phyloP scores from a whole-genome alignment of 2,113 vertebrate species.

The Grammomys dolichurus region DNA sequence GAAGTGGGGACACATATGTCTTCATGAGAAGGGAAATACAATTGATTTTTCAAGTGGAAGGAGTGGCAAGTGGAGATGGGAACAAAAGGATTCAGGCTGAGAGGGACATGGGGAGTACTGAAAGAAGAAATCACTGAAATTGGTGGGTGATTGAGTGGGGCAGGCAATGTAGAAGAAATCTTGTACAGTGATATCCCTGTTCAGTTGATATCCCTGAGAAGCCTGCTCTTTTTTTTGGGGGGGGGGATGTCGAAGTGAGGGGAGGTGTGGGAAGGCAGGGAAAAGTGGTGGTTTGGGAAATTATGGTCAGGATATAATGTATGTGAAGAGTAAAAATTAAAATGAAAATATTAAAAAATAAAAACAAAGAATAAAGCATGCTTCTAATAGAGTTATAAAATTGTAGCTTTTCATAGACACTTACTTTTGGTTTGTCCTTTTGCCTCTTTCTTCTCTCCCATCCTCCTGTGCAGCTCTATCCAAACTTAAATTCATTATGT shows the following conservation, averaged over 20 bases:
- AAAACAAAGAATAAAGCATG: neutral
- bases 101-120: neutral
- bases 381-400: neutral
- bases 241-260: neutral
- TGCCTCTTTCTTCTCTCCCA: neutral
- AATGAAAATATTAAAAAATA: neutral
- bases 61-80: neutral
- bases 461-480: too few relatives aligned
- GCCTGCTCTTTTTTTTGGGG: neutral
- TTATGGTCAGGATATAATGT: neutral
- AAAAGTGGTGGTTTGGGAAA: neutral
- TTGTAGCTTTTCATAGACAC: neutral
- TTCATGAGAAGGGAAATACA: neutral
- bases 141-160: neutral
- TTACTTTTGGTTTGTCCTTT: neutral
- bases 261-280: neutral
- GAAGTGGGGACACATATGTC: neutral
- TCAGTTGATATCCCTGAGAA: neutral
- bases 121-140: neutral
- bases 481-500: neutral
- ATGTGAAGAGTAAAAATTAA: neutral
- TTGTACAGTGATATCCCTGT: neutral
- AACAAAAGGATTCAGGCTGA: neutral
- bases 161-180: neutral
- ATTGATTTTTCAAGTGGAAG: too few relatives aligned